Base-by-base conservation (phyloP, 1,140 invertebrate genomes). In the Aphelenchoides avenae region DNA sequence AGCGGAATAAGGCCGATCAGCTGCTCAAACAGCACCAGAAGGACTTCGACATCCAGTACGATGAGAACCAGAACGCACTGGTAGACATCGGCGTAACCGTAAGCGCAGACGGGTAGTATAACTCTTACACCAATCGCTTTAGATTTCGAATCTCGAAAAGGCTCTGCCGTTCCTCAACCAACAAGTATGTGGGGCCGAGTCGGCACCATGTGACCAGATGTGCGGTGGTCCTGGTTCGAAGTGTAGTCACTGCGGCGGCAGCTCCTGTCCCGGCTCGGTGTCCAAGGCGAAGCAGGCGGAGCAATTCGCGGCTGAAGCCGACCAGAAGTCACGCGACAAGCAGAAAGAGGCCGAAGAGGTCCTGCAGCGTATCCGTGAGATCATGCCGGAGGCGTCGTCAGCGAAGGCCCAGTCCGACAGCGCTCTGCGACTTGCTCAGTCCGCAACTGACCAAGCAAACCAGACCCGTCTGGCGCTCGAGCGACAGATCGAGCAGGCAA, bases 181-280 rank as follows among this genome's bases (percentile, higher is more conserved):
- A 40, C 55, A 73, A 20, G 75, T 75, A 31, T 75, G 73, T 50
- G 73, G 73, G 30, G 75, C 65, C 29, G 57, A 66, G 33, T 50
- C 53, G 31, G 63, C 51, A 22, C 62, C 62, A 26, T 75, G 73
- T 48, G 75, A 75, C 52, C 44, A 57, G 20, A 59, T 75, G 15
- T 75, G 73, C 50, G 73, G 73, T 40, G 73, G 73, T 9, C 64
- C 72, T 4, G 41, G 60, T 1, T 52, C 72, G 24, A 39, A 60
- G 39, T 74, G 71, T 39, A 58, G 58, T 2, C 46, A 52, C 40
- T 75, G 73, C 57, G 73, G 73, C 24, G 73, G 73, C 29, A 56
- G 56, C n/a, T 77, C 75, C 9, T 75, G 73, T 62, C 39, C 55
- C 30, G 72, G 73, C 39, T 73, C 73, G 27, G 70, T 76, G 5